A percentile compares a stretch with the other conserved stretches of the same genome.
Evolutionary conservation across 2,113 vertebrate species (phyloP).

Genomic region (Gymnobelideus leadbeateri): DNA sequence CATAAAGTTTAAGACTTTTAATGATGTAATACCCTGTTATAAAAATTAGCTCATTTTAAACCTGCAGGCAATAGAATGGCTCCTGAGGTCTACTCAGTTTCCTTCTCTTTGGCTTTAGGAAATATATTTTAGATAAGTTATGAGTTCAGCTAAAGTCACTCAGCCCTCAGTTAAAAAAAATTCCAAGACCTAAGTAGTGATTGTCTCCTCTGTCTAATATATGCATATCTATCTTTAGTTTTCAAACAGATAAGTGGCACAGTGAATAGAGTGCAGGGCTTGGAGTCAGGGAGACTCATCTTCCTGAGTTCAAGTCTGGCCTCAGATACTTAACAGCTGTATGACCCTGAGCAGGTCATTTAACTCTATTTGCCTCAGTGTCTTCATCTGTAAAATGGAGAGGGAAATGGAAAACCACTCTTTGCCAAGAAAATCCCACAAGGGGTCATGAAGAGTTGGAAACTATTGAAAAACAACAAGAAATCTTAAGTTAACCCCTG

Average conservation of each 20-base stretch:
- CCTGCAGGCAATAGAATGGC: neutral
- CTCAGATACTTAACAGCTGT: neutral
- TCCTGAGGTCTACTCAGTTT: neutral
- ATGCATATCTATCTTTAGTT: neutral
- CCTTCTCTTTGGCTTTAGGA: neutral
- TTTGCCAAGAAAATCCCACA: neutral
- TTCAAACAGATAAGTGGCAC: too few relatives aligned
- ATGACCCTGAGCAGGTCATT: neutral
- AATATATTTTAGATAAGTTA: neutral
- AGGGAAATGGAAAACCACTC: neutral
- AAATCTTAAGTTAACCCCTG: neutral
- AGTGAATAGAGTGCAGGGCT: too few relatives aligned
- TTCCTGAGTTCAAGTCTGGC: neutral
- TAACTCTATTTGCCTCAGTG: neutral
- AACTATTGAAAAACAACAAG: neutral
- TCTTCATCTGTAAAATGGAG: neutral
- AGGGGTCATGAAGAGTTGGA: neutral
- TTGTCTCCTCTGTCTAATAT: neutral
- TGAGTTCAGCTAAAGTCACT: neutral
- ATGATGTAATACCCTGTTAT: neutral
- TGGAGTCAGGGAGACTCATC: too few relatives aligned
- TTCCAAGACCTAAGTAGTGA: neutral
- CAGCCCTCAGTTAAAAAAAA: neutral
- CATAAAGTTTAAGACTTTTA: neutral
- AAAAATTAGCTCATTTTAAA: neutral